Evolutionary conservation across 1,140 invertebrate genomes (phyloP), one percentile per base, ranked within the genome.

Genomic region (Acromyrmex echinatior): DNA sequence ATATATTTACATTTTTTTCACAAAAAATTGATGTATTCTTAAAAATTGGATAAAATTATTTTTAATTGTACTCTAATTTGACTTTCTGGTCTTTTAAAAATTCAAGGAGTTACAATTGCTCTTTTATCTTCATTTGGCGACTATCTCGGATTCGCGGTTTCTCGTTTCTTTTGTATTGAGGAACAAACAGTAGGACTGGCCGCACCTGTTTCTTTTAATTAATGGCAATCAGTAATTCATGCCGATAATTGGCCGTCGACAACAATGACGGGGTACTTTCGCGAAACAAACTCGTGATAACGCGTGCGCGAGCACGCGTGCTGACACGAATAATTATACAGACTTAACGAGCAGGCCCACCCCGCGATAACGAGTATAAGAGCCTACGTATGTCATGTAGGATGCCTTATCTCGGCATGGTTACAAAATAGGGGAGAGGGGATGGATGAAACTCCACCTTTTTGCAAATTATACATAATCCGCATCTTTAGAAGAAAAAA

Each of bases 181-280:
- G 25, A 56, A 71, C 79, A 51, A 53, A 39, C 39, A 4, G 16
- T 0, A 4, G 28, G n/a, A 88, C 53, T 31, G 51, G 12, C 60
- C 12, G 28, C 28, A 85, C 56, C 25, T 86, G 78, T 31, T 86
- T 45, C 87, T 88, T 90, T 92, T 90, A 90, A 92, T 92, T 92
- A 92, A 91, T 85, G 56, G 39, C 78, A 86, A 88, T 88, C 62
- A 71, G 65, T 87, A 91, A 91, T 91, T 92, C 87, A 84, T 84
- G 62, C 56, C 77, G 87, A 87, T 92, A 92, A 88, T 91, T 92
- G 86, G 73, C 53, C 79, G 76, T 51, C 66, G 81, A 25, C 53
- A 60, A 89, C 77, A 89, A 86, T 77, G 80, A 63, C 56, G 74
- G 62, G 65, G 70, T 71, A 62, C 2, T 28, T 25, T 53, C 76